Evolutionary conservation across 2,797 vertebrate genomes (phyloP).

Genomic region (Manis pentadactyla): DNA sequence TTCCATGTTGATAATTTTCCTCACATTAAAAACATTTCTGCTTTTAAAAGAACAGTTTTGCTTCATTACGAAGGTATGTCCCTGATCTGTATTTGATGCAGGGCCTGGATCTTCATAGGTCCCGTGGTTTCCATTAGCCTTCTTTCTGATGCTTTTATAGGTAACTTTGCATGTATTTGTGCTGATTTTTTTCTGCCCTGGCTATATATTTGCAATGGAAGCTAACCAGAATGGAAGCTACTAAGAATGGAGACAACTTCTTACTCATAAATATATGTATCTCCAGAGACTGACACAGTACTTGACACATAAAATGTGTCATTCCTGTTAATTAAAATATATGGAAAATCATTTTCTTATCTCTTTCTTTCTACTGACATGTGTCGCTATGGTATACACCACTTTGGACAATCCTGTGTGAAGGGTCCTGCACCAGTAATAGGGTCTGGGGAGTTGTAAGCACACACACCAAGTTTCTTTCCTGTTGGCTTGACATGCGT

Average conservation of each 20-base stretch:
- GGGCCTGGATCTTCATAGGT: background rate
- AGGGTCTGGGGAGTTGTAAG: constrained; percentile 67
- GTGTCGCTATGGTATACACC: background rate
- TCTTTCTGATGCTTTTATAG: background rate
- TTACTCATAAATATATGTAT: background rate
- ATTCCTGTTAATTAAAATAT: background rate
- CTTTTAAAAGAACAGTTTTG: background rate
- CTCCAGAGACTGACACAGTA: background rate
- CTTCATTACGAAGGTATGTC: background rate
- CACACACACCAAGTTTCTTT: constrained; percentile 23
- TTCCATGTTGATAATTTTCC: background rate
- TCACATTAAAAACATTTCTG: constrained; percentile 26
- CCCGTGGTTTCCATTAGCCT: background rate
- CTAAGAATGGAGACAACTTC: background rate
- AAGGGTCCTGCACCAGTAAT: constrained; percentile 76
- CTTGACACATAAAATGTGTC: background rate
- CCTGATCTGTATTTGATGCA: background rate
- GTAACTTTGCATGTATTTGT: background rate
- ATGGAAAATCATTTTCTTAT: background rate
- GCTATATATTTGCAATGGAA: constrained; percentile 51
- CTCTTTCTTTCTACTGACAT: constrained; percentile 33
- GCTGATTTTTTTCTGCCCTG: background rate
- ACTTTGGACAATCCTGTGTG: background rate
- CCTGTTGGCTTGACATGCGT: constrained; percentile 46
- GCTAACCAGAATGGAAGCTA: background rate